Evolutionary conservation across 2,113 vertebrate species (phyloP).

Genomic region (Malurus elegans): DNA sequence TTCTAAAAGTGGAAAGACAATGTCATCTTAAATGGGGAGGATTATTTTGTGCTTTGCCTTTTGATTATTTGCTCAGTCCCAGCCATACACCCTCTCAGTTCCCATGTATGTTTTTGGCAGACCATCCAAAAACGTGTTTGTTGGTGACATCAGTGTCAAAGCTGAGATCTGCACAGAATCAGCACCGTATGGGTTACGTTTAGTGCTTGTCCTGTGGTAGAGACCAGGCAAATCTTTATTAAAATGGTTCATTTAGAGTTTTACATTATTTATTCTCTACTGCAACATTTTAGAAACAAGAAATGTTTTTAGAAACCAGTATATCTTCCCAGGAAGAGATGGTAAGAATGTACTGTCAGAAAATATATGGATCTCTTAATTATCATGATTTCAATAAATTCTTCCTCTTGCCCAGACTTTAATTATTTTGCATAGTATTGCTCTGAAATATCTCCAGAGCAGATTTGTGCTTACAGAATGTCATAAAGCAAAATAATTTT

Average conservation of each 20-base stretch:
- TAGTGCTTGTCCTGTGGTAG: background rate
- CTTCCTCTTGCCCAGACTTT: background rate
- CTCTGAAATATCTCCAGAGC: background rate
- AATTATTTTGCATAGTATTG: background rate
- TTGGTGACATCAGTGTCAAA: background rate
- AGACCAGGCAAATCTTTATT: background rate
- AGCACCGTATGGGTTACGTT: background rate
- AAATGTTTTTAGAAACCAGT: background rate
- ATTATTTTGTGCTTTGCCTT: background rate
- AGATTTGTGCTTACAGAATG: background rate
- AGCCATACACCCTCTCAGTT: background rate
- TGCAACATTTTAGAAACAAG: background rate
- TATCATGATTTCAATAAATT: background rate
- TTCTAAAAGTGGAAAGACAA: background rate
- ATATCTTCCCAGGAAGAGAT: background rate
- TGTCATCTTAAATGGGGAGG: background rate
- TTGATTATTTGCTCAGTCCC: background rate
- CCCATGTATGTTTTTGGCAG: background rate
- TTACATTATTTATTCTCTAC: background rate
- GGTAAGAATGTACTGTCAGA: background rate
- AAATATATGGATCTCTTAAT: background rate
- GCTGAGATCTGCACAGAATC: background rate
- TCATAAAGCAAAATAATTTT: background rate
- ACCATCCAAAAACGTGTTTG: background rate
- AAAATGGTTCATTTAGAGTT: background rate